Evolutionary conservation across 2,113 vertebrate genomes (phyloP), one percentile per base, ranked within the genome.

Genomic region (Malaclemys terrapin): DNA sequence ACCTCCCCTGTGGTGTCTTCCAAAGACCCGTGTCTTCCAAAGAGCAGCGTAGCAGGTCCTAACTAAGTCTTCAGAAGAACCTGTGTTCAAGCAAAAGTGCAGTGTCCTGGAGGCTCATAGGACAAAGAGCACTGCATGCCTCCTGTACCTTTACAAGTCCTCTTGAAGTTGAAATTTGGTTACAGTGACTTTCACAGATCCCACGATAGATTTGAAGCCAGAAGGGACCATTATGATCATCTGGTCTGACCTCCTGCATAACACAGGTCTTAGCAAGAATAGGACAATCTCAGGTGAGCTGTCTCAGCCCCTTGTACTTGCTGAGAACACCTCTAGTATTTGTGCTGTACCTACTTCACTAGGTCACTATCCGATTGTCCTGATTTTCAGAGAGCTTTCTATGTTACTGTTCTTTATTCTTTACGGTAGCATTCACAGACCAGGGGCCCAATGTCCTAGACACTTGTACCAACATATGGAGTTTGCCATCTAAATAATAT

Each of bases 161-260:
- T 83, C 78, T 87, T 85, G 88, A 54, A 90, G 4, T 88, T 81
- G 75, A 81, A 79, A 83, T 88, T 80, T 91, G 89, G 38, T 84
- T n/a, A 17, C 45, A 53, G 85, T 19, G 79, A 1, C 80, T 88
- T 83, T 49, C 89, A 84, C 84, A 85, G 79, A 80, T 35, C 65
- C 89, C 3, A 24, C 76, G 50, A 10, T 45, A 5, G 50, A 72
- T 29, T 45, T 27, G 54, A 29, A 75, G 85, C n/a, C 56, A 14
- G 45, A 0, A 0, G 38, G 50, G 25, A 3, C 82, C 19, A 16
- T 69, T 49, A 0, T 80, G 3, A 19, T 65, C 1, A 0, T 27
- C 78, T 78, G 25, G 22, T 42, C 84, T 50, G 56, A 10, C 80
- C 13, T 79, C 35, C 29, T 50, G 76, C 80, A 8, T 65, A 29